Evolutionary conservation across 2,797 vertebrate species (phyloP).

Genomic region (Neostethus bicornis): DNA sequence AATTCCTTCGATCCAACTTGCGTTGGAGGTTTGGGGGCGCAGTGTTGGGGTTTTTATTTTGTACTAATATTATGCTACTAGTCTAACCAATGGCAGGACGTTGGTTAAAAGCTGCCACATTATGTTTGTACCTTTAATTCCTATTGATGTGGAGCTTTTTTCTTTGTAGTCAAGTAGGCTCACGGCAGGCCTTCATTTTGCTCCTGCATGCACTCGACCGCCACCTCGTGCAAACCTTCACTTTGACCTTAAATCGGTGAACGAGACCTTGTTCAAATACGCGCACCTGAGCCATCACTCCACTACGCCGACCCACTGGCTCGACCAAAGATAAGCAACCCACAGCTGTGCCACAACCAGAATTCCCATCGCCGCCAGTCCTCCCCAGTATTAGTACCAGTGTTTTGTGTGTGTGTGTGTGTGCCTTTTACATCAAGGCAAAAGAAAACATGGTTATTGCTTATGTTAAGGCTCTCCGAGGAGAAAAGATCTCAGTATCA

Average conservation of each 20-base stretch:
- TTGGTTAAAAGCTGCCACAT: background rate
- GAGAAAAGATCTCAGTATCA: conserved; percentile 77
- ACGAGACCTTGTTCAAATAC: conserved; percentile 19
- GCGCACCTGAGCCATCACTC: conserved; percentile 53
- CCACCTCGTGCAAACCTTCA: conserved; percentile 50
- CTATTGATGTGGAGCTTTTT: conserved; percentile 7
- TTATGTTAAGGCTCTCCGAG: conserved; percentile 50
- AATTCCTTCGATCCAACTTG: conserved; percentile 8
- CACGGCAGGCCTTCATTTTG: conserved; percentile 52
- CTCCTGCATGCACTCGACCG: conserved; percentile 20
- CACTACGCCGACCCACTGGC: conserved; percentile 50
- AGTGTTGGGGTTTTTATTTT: conserved; percentile 24
- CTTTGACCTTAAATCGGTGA: conserved; percentile 58
- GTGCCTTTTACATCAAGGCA: conserved; percentile 64
- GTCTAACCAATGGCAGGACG: background rate
- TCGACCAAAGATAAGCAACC: conserved; percentile 82
- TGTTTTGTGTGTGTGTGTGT: conserved; percentile 44
- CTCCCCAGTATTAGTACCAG: conserved; percentile 52
- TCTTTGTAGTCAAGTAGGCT: conserved; percentile 21
- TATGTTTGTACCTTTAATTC: background rate
- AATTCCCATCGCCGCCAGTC: conserved; percentile 52
- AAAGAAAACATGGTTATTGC: conserved; percentile 42
- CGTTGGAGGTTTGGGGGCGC: conserved; percentile 13
- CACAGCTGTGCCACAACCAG: conserved; percentile 61
- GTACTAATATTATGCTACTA: background rate